Evolutionary conservation across 2,113 vertebrate species (phyloP), one percentile per base, ranked within the genome.

Genomic region (Microcebus murinus): DNA sequence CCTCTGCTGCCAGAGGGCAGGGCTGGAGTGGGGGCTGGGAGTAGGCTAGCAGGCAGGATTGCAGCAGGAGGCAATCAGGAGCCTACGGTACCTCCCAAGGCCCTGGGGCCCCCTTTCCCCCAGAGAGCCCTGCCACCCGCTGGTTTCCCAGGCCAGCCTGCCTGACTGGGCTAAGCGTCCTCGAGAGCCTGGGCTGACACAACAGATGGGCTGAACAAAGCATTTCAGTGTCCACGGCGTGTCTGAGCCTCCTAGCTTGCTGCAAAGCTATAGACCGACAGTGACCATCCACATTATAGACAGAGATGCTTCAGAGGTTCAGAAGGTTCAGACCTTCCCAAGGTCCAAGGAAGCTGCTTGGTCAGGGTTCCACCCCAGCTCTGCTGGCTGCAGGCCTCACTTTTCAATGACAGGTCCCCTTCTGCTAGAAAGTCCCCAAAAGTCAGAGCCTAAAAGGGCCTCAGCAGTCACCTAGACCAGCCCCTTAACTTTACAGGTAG

Each of bases 121-220:
- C 31, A 87, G 83, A 91, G 36, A 91, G 29, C 8, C 57, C 36
- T 87, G 36, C 89, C 68, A 6, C 94, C 96, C 7, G 3, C 89
- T 71, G 63, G 21, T 90, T 92, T 93, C 91, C 96, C 74, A 87
- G n/a, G 42, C 34, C 88, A 36, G 42, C 61, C 52, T 59, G 81
- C 67, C 74, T 5, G 6, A 31, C 81, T 42, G 17, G 18, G 86
- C 36, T 71, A 61, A 17, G 34, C 1, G 6, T 80, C 86, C 67
- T 34, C 36, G 34, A 81, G 70, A 96, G 39, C 17, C 55, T 82
- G 31, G 29, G 4, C 55, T 93, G 65, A 86, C 89, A 68, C 71
- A 68, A 39, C 52, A 68, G 42, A 20, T 8, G 17, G 48, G 71
- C 71, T 3, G 11, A 74, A 77, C 76, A 55, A 57, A 90, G 42